These are phyloP conservation scores for Eilema sororculum DNA, from an alignment of 2,888 invertebrate species.

Conservation along the genomic window DNA sequence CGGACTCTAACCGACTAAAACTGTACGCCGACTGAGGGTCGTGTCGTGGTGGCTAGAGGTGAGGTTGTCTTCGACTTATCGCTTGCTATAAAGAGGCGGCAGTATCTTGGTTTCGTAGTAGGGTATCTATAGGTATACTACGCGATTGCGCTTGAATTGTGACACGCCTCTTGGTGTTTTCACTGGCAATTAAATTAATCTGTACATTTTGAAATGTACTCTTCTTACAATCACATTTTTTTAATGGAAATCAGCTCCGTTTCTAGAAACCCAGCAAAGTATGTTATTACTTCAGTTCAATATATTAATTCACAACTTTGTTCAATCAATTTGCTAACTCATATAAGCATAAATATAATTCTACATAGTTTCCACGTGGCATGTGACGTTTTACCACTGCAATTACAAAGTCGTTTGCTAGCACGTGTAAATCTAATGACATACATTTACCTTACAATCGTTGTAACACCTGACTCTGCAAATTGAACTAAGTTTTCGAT, in stretches of 20 bases:
- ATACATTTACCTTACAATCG: constrained; percentile 1
- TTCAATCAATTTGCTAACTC: background rate
- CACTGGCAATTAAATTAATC: background rate
- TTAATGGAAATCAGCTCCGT: background rate
- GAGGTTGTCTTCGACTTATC: no score
- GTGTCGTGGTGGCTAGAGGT: no score
- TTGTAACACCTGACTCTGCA: constrained; percentile 14
- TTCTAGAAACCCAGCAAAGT: background rate
- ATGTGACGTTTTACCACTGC: constrained; percentile 1
- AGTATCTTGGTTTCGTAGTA: no score
- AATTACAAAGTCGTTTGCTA: constrained; percentile 16
- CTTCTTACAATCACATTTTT: no score
- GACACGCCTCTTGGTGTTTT: background rate
- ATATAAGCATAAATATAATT: constrained; percentile 3
- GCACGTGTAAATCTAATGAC: constrained; percentile 10
- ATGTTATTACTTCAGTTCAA: background rate
- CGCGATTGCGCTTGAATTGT: background rate
- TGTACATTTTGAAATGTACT: background rate
- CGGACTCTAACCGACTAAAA: no score
- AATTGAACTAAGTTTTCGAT: constrained; percentile 17
- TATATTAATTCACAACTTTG: constrained; percentile 1
- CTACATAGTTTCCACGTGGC: constrained; percentile 12
- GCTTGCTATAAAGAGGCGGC: background rate
- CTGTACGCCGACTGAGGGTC: no score
- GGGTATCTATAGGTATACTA: background rate